A percentile compares a stretch with the other conserved stretches of the same genome.
Conservation (phyloP, 1,140 invertebrate genomes). For the Sarcophaga peregrina region DNA sequence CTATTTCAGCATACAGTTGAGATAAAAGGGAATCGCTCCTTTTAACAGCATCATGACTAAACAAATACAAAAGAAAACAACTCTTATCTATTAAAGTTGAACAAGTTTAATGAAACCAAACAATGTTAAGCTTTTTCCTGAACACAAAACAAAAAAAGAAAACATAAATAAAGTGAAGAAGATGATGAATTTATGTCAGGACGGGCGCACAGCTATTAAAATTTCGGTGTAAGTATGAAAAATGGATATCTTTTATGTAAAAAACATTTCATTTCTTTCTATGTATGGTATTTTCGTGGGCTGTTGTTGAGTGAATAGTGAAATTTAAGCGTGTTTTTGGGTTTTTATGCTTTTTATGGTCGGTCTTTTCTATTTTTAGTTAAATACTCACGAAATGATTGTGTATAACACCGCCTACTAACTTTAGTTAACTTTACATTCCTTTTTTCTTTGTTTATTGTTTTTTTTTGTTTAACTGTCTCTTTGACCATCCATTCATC, state of each 20-base stretch:
- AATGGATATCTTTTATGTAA: neutral
- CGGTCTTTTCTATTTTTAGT: neutral
- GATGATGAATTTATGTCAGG: neutral
- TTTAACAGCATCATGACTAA: neutral
- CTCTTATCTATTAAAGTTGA: neutral
- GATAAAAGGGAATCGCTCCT: neutral
- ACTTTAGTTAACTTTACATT: neutral
- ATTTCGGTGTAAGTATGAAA: neutral
- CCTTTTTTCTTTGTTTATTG: neutral
- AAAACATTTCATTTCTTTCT: neutral
- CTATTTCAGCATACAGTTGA: neutral
- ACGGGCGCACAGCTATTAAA: neutral
- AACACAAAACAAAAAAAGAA: neutral
- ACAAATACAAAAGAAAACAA: neutral
- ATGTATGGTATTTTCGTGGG: neutral
- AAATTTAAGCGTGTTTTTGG: neutral
- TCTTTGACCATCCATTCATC: neutral
- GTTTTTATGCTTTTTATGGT: neutral
- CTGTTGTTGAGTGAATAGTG: neutral
- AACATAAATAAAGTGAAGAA: neutral
- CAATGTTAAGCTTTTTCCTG: neutral
- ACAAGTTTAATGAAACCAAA: neutral
- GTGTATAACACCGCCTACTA: slow-evolving; percentile 16
- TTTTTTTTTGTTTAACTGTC: neutral
- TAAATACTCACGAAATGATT: slow-evolving; percentile 27